These are phyloP conservation scores for Melinopterus prodromus DNA, from an alignment of 2,888 invertebrate genomes.

Conservation along the genomic window DNA sequence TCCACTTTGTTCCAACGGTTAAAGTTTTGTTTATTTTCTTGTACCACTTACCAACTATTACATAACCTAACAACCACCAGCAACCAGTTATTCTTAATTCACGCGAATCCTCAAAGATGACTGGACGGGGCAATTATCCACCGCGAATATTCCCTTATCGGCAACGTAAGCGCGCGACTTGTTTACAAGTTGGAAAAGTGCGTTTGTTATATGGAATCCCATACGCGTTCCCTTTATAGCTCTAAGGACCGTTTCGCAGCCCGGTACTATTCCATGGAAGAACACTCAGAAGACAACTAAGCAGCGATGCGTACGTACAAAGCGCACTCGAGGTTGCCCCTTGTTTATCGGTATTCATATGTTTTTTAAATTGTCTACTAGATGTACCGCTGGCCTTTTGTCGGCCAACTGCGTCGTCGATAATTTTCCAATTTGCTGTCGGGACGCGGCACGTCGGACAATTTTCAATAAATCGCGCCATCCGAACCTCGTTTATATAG, in stretches of 20 bases:
- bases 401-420: constrained; percentile 46
- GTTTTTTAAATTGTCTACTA: constrained; percentile 41
- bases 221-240: constrained; percentile 33
- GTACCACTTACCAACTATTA: no score
- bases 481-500: constrained; percentile 33
- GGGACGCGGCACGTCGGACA: constrained; percentile 45
- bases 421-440: constrained; percentile 52
- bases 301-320: background rate
- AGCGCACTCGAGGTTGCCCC: constrained; percentile 27
- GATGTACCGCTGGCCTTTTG: constrained; percentile 48
- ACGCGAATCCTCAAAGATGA: background rate
- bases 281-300: background rate
- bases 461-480: constrained; percentile 47
- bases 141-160: background rate
- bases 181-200: constrained; percentile 34
- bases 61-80: no score
- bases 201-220: constrained; percentile 32
- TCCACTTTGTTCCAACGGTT: no score
- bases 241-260: background rate
- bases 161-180: background rate
- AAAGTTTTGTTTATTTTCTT: no score
- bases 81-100: no score
- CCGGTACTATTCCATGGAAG: background rate
- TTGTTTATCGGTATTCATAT: constrained; percentile 38
- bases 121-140: background rate